Conservation (phyloP, 2,113 vertebrate genomes). For the Falco punctatus region DNA sequence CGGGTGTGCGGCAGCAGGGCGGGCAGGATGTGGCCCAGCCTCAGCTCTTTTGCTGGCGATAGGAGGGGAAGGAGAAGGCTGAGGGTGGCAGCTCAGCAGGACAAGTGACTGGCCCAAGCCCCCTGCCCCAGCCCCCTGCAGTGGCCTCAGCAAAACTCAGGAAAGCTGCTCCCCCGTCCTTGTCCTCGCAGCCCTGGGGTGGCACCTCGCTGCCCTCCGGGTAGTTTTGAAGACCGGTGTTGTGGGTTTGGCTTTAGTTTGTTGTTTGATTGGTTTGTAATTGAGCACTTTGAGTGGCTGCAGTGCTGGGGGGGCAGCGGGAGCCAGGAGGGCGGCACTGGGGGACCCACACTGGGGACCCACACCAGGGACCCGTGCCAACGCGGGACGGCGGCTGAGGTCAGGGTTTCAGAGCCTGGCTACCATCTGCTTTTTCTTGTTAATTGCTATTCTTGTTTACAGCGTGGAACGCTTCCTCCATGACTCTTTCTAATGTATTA, state of each 20-base stretch:
- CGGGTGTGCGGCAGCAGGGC: background rate
- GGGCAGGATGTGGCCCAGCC: background rate
- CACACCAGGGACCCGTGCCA: background rate
- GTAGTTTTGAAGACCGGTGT: background rate
- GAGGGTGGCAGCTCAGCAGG: background rate
- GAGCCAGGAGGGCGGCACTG: background rate
- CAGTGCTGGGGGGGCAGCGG: background rate
- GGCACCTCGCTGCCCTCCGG: background rate
- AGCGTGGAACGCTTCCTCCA: slow-evolving; percentile 28
- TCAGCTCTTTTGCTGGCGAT: fast-evolving
- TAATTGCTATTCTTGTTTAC: slow-evolving; percentile 56
- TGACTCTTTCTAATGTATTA: slow-evolving; percentile 43
- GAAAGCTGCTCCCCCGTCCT: background rate
- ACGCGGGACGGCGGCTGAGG: fast-evolving
- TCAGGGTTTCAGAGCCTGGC: background rate
- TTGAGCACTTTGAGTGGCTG: slow-evolving; percentile 26
- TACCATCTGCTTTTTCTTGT: slow-evolving; percentile 30
- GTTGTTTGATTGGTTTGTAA: background rate
- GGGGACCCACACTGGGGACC: background rate
- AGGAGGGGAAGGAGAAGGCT: background rate
- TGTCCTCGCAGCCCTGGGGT: background rate
- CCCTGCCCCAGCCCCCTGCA: background rate
- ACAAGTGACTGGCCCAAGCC: background rate
- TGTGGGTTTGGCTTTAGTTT: background rate
- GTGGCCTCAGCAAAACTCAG: background rate